Conservation (phyloP, 2,113 vertebrate species). For the Chascanopsetta lugubris region DNA sequence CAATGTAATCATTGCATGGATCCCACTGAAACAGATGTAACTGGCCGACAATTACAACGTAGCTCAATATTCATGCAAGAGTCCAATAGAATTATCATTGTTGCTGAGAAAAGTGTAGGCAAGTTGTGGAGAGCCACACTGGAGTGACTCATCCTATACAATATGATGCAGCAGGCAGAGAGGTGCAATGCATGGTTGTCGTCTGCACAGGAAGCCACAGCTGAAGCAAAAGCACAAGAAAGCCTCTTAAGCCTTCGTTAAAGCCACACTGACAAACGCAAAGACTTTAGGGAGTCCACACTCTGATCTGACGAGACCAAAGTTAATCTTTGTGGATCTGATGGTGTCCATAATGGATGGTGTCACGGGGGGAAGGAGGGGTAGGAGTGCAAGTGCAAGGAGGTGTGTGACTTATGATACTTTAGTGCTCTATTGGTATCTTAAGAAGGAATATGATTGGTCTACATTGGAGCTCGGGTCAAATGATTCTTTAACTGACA, state of each 20-base stretch:
- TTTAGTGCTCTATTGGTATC: not conserved
- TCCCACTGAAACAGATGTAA: not conserved
- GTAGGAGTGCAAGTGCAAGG: not conserved
- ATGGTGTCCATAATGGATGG: not conserved
- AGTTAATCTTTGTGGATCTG: not conserved
- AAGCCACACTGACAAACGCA: not conserved
- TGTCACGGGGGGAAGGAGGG: not conserved
- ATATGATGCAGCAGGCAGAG: not conserved
- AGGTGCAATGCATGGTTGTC: not conserved
- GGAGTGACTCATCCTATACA: not conserved
- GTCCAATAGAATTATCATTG: not conserved
- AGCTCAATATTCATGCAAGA: not conserved
- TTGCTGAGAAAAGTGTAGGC: not conserved
- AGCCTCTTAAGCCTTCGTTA: not conserved
- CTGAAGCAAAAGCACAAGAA: not conserved
- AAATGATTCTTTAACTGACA: too few relatives aligned
- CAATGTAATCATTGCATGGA: not conserved
- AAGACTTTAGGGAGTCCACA: not conserved
- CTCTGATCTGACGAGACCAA: not conserved
- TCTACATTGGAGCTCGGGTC: too few relatives aligned
- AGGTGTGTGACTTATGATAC: not conserved
- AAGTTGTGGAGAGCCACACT: not conserved
- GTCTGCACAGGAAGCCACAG: not conserved
- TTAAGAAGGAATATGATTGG: too few relatives aligned
- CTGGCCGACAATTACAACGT: not conserved